Conservation (phyloP, 2,888 invertebrate genomes). For the Hydrotaea diabolus region DNA sequence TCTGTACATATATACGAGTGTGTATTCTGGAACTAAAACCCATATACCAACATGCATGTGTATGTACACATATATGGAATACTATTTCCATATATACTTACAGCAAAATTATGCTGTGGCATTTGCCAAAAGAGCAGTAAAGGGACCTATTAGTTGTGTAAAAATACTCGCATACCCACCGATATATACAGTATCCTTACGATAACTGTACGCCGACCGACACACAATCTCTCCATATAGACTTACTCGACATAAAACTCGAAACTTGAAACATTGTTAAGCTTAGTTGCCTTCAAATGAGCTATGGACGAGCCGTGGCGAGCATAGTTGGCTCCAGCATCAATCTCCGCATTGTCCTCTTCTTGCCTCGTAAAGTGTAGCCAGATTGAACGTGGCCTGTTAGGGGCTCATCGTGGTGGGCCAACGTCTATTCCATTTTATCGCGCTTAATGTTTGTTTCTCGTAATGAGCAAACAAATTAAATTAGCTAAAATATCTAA, state of each 20-base stretch:
- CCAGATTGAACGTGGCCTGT: slow-evolving; percentile 3
- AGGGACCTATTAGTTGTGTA: slow-evolving; percentile 49
- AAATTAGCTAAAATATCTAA: slow-evolving; percentile 16
- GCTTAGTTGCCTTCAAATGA: slow-evolving; percentile 3
- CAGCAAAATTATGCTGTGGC: slow-evolving; percentile 41
- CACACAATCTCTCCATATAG: neutral
- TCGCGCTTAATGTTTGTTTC: slow-evolving; percentile 33
- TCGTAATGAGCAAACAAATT: slow-evolving; percentile 33
- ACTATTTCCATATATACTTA: slow-evolving; percentile 15
- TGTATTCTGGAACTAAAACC: neutral
- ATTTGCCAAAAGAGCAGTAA: slow-evolving; percentile 49
- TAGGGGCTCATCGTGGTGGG: neutral
- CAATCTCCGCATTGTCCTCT: neutral
- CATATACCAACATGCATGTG: neutral
- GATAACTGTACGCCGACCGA: neutral
- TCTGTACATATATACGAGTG: too few relatives aligned
- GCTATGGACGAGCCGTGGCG: neutral
- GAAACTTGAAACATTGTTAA: slow-evolving; percentile 13
- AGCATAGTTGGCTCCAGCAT: too few relatives aligned
- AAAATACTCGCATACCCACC: neutral
- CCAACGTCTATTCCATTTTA: slow-evolving; percentile 1
- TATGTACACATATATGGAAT: neutral
- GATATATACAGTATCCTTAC: neutral
- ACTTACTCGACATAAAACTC: neutral
- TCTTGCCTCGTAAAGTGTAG: neutral